Conservation (phyloP, 2,888 invertebrate species). For the Coremacera marginata region DNA sequence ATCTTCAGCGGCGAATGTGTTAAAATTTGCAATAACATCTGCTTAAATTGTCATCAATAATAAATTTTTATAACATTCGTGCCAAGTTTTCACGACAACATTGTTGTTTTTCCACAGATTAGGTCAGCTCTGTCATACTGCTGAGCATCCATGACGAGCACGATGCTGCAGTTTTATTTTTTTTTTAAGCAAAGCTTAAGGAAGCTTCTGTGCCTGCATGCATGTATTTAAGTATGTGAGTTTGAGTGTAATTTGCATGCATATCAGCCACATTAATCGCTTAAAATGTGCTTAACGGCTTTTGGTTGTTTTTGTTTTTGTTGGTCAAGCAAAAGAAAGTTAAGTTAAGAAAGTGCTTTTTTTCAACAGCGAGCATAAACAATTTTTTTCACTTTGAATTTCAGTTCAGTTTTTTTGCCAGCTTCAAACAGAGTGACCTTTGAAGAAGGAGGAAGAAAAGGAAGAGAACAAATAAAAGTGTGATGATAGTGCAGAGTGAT, state of each 20-base stretch:
- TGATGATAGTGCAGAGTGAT: neutral
- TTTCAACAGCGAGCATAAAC: neutral
- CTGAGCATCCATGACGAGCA: neutral
- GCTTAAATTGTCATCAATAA: too few relatives aligned
- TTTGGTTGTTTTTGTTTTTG: neutral
- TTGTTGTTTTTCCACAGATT: neutral
- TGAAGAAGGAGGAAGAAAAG: neutral
- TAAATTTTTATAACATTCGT: too few relatives aligned
- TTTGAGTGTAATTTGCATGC: slow-evolving; percentile 11
- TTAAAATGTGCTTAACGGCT: slow-evolving; percentile 11
- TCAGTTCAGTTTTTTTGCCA: neutral
- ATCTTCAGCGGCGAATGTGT: too few relatives aligned
- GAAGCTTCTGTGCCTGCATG: neutral
- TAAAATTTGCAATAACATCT: too few relatives aligned
- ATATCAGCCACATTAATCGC: slow-evolving; percentile 12
- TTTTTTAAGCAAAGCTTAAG: neutral
- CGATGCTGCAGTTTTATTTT: too few relatives aligned
- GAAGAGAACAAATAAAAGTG: too few relatives aligned
- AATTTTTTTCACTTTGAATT: neutral
- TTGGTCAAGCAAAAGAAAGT: slow-evolving; percentile 26
- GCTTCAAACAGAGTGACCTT: neutral
- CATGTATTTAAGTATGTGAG: neutral
- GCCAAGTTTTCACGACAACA: neutral
- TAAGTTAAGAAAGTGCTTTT: slow-evolving; percentile 25
- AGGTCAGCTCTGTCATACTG: neutral